These are phyloP conservation scores for Caenorhabditis remanei DNA, from an alignment of 1,140 invertebrate species.

Conservation along the genomic window DNA sequence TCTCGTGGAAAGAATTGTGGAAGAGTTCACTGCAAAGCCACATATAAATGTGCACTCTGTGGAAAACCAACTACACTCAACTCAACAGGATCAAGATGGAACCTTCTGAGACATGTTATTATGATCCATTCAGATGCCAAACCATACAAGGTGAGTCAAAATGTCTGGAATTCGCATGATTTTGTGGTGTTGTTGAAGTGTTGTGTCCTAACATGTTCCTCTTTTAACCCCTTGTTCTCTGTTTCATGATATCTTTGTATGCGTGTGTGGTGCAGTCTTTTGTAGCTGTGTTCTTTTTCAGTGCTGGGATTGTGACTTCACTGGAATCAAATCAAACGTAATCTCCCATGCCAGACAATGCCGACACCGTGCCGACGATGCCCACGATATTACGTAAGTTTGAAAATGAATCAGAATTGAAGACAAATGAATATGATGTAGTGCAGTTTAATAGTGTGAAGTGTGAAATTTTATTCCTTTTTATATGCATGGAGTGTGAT, in stretches of 20 bases:
- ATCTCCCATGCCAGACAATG: conserved; percentile 60
- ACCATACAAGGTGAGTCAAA: conserved; percentile 41
- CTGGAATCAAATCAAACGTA: conserved; percentile 59
- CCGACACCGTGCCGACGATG: conserved; percentile 54
- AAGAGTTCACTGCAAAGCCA: conserved; percentile 62
- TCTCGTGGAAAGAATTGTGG: conserved; percentile 58
- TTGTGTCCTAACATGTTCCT: neutral
- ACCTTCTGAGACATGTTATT: conserved; percentile 59
- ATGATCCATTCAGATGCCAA: conserved; percentile 63
- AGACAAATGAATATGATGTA: neutral
- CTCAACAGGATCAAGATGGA: conserved; percentile 61
- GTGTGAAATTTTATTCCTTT: neutral
- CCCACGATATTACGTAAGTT: conserved; percentile 61
- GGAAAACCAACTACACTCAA: conserved; percentile 62
- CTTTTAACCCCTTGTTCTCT: neutral
- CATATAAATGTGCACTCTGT: conserved; percentile 61
- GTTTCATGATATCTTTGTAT: neutral
- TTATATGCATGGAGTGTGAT: conserved; percentile 36
- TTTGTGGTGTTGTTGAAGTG: neutral
- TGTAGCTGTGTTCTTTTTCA: conserved; percentile 51
- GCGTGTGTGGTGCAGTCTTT: conserved; percentile 30
- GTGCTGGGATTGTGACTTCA: conserved; percentile 63
- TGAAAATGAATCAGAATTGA: neutral
- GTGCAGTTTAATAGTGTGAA: conserved; percentile 10
- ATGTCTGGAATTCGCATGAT: neutral